Evolutionary conservation across 2,888 invertebrate species (phyloP), one percentile per base, ranked within the genome.

Genomic region (Agrilus mali): DNA sequence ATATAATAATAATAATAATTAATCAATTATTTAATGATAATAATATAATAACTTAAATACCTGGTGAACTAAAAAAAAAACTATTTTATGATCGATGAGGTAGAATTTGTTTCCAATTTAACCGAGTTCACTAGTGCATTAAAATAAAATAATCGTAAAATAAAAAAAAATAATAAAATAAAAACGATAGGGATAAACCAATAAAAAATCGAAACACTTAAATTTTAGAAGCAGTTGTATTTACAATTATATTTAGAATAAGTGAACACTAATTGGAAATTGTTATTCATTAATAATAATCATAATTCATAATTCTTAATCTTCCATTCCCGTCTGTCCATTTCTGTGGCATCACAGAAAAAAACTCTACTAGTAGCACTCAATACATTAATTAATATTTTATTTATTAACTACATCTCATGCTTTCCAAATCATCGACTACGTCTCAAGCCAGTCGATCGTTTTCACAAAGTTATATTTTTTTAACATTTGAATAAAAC

Each of bases 41-140:
- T 46, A 45, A 53, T 52, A 56, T 46, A 50, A 46, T 47, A 51
- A 52, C 43, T 47, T 53, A 50, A 50, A 49, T 47, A 50, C 43
- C 49, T 46, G 46, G 45, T 48, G 48, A 49, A 53, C 46, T 42
- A 47, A 56, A 48, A 47, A n/a, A 42, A 48, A 52, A 56, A 52
- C 53, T 54, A 55, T 54, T 53, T 53, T 51, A 55, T 55, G 55
- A 53, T 52, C 58, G 56, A 58, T 63, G 63, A 63, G 63, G 63
- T 63, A 63, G 63, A 61, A 63, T 61, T 63, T 63, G 62, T 61
- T 59, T 56, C 55, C 53, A 54, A 58, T 59, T 51, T 51, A 55
- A 57, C 55, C 53, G 57, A 54, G 47, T 44, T 39, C 39, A 14
- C 20, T n/a, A 27, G 31, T 34, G 12, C 17, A 20, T 7, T 36